phyloP scores from a whole-genome alignment of 2,888 invertebrate genomes.

The Lissonota sp. region DNA sequence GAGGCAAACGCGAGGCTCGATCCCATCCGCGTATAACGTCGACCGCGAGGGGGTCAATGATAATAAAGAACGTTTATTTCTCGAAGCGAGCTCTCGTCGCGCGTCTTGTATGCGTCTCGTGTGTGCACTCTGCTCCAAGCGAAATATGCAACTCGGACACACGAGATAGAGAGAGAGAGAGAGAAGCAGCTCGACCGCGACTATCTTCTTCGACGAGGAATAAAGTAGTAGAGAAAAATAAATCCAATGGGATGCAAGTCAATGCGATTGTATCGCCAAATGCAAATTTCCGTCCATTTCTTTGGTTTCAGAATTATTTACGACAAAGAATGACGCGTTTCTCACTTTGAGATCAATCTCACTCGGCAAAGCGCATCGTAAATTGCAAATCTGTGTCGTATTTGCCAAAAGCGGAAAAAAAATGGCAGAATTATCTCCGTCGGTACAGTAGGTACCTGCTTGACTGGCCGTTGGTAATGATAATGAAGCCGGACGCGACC shows the following conservation, averaged over 20 bases:
- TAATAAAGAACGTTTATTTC: conserved; percentile 67
- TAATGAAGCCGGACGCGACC: no score
- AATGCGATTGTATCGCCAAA: not conserved
- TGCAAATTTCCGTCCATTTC: not conserved
- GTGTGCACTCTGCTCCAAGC: conserved; percentile 46
- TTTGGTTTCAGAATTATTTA: no score
- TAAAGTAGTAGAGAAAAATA: conserved; percentile 49
- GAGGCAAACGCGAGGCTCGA: conserved; percentile 63
- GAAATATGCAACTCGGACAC: conserved; percentile 48
- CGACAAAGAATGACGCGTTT: no score
- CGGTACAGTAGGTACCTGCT: no score
- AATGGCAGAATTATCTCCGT: no score
- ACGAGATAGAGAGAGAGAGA: conserved; percentile 20
- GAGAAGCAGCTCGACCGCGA: conserved; percentile 9
- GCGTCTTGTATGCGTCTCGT: conserved; percentile 50
- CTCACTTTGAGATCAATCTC: no score
- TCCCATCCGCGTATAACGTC: conserved; percentile 63
- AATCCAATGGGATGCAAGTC: not conserved
- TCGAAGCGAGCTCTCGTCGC: conserved; percentile 65
- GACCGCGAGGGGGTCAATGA: conserved; percentile 64
- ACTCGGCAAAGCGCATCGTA: no score
- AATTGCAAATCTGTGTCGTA: no score
- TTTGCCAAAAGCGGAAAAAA: no score
- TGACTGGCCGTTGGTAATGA: no score
- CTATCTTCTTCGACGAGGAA: conserved; percentile 37